phyloP scores from a whole-genome alignment of 1,140 invertebrate species.

The Aphelenchoides avenae region DNA sequence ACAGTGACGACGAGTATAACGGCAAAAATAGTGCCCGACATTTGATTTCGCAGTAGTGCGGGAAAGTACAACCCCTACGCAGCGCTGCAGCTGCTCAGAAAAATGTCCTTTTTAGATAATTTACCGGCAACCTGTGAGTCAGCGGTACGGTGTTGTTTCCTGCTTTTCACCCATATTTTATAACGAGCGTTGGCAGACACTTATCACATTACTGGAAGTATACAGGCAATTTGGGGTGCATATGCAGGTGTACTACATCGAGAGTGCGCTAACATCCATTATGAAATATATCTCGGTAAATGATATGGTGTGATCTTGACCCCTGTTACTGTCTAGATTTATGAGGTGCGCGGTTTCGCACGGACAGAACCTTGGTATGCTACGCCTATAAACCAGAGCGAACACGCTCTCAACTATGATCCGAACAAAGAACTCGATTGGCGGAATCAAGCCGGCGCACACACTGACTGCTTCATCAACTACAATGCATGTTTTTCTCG shows the following conservation, averaged over 20 bases:
- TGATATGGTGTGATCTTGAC: no score
- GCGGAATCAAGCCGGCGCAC: constrained; percentile 49
- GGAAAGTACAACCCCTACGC: no score
- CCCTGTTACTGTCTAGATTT: constrained; percentile 19
- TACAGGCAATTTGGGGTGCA: constrained; percentile 48
- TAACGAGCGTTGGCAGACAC: constrained; percentile 49
- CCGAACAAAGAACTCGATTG: constrained; percentile 49
- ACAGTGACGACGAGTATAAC: no score
- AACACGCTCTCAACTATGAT: constrained; percentile 28
- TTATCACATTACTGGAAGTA: constrained; percentile 44
- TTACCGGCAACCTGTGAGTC: constrained; percentile 13
- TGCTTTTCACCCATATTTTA: constrained; percentile 50
- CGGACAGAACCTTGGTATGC: constrained; percentile 35
- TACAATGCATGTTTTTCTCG: constrained; percentile 48
- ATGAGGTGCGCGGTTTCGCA: constrained; percentile 27
- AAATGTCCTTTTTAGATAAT: constrained; percentile 22
- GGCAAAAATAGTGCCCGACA: no score
- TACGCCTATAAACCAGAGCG: constrained; percentile 11
- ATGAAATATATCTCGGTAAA: no score
- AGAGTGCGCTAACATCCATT: constrained; percentile 45
- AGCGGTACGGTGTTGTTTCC: constrained; percentile 24
- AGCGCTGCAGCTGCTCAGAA: no score
- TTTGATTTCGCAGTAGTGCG: no score
- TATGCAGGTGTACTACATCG: constrained; percentile 48
- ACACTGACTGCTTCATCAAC: constrained; percentile 52